Evolutionary conservation across 2,113 vertebrate species (phyloP), one percentile per base, ranked within the genome.

Genomic region (Chloropsis hardwickii): DNA sequence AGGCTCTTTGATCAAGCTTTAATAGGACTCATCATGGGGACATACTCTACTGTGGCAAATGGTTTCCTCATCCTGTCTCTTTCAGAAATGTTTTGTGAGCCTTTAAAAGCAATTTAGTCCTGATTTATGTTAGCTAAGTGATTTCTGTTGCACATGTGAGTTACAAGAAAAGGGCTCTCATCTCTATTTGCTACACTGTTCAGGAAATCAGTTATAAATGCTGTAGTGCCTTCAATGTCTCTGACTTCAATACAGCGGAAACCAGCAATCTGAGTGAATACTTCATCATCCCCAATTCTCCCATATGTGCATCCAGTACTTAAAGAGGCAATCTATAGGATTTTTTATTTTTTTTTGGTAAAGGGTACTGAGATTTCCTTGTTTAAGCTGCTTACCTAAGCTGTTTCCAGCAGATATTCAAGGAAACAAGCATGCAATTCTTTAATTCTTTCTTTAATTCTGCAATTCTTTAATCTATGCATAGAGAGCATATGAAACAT

Each of bases 81-180:
- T 93, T 96, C 94, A 94, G 81, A 96, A 93, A 95, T 69, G 81
- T 88, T 93, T 90, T 85, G 80, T 84, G 91, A 96, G 92, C 86
- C 88, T 96, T 94, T 95, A 89, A 94, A 96, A 94, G 92, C 94
- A 89, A 95, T 96, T 89, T 91, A 94, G 62, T 48, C 35, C 39
- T 92, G 95, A 96, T 96, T 96, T 96, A 95, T 95, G 96, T 87
- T 40, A 87, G 91, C 91, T 77, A 85, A 95, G 91, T 90, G 81
- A 89, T 95, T 96, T 91, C 69, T 94, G 94, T 65, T 94, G 86
- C 96, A 94, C 84, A 94, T 93, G 82, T 94, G 93, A 96, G 72
- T 92, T 96, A 95, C 79, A 96, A 95, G 92, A 96, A 93, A 92
- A 94, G 66, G 70, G 31, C 66, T 85, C 96, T 96, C 95, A 79